A percentile compares a stretch with the other conserved stretches of the same genome.
Evolutionary conservation across 1,140 invertebrate species (phyloP).

Genomic region (Drosophila ananassae): DNA sequence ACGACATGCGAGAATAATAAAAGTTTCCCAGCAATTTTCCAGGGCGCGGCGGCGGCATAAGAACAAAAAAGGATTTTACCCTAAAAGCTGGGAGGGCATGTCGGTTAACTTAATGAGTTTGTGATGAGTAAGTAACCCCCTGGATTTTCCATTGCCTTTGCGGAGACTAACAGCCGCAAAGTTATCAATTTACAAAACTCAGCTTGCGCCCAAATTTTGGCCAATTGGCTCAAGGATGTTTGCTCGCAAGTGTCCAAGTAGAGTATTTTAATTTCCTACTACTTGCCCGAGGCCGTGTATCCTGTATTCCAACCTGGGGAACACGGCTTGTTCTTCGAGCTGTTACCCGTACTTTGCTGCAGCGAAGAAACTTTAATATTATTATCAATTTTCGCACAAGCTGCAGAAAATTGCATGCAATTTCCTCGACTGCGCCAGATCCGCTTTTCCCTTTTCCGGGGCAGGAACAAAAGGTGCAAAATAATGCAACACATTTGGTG

Average conservation of each 20-base stretch:
- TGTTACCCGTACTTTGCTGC: conserved; percentile 40
- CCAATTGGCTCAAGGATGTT: background rate
- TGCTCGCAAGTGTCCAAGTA: background rate
- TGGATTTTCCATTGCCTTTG: background rate
- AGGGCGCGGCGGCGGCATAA: conserved; percentile 22
- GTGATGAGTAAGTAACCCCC: background rate
- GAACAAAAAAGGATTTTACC: conserved; percentile 49
- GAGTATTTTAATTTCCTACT: conserved; percentile 16
- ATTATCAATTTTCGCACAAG: conserved; percentile 62
- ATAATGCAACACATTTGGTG: conserved; percentile 58
- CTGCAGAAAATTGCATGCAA: conserved; percentile 61
- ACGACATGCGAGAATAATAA: conserved; percentile 66
- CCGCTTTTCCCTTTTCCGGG: conserved; percentile 2
- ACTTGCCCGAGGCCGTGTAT: background rate
- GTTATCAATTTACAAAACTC: background rate
- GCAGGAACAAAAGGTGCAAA: conserved; percentile 42
- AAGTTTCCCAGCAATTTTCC: conserved; percentile 58
- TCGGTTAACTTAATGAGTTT: conserved; percentile 14
- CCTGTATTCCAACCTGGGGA: background rate
- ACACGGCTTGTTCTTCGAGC: conserved; percentile 35
- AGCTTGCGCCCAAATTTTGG: background rate
- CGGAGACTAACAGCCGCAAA: background rate
- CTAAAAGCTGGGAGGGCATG: conserved; percentile 12
- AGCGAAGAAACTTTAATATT: conserved; percentile 55
- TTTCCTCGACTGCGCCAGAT: conserved; percentile 28